These are phyloP conservation scores for Trissolcus basalis DNA, from an alignment of 1,140 invertebrate genomes.

Conservation along the genomic window DNA sequence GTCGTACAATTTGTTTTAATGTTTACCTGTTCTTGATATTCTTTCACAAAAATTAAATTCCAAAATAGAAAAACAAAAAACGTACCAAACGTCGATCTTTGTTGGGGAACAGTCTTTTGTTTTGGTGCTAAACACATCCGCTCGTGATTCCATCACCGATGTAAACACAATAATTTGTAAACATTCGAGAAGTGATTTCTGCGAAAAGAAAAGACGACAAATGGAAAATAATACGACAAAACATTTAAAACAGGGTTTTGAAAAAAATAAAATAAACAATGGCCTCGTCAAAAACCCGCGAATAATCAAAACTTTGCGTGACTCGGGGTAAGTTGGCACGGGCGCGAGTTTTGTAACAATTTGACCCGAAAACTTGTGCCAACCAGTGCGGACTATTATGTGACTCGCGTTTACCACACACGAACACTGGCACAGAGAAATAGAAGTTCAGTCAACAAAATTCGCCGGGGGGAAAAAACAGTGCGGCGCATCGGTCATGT, in stretches of 20 bases:
- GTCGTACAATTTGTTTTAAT: too few relatives aligned
- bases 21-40: too few relatives aligned
- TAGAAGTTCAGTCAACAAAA: slow-evolving; percentile 4
- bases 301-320: slow-evolving; percentile 1
- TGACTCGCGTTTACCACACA: not conserved
- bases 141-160: too few relatives aligned
- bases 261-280: not conserved
- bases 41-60: too few relatives aligned
- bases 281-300: not conserved
- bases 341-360: not conserved
- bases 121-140: too few relatives aligned
- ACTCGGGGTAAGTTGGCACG: slow-evolving; percentile 2
- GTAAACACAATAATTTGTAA: too few relatives aligned
- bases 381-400: slow-evolving; percentile 7
- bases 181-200: too few relatives aligned
- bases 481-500: slow-evolving; percentile 8
- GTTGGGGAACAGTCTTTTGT: too few relatives aligned
- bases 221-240: too few relatives aligned
- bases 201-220: too few relatives aligned
- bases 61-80: too few relatives aligned
- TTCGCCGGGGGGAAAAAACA: not conserved
- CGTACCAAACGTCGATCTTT: too few relatives aligned
- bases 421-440: not conserved
- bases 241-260: not conserved
- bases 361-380: slow-evolving; percentile 6